Conservation (phyloP, 2,113 vertebrate genomes). For the Tauraco erythrolophus region DNA sequence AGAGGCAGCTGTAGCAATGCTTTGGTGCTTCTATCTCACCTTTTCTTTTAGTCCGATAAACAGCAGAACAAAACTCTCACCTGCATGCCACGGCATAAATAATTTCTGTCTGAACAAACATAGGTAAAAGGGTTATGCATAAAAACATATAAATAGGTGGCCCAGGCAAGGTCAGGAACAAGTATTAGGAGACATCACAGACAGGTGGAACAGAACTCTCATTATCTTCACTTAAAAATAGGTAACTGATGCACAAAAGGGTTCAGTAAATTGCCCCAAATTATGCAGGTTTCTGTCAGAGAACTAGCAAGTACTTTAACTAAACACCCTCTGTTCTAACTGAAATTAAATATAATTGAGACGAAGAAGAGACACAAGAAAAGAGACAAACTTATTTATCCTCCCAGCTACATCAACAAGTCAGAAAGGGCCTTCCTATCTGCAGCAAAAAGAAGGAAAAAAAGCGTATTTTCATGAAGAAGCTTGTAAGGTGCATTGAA, state of each 20-base stretch:
- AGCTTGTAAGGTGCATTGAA: background rate
- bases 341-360: background rate
- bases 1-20: constrained; percentile 12
- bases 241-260: background rate
- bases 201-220: background rate
- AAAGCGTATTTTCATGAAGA: background rate
- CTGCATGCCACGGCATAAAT: background rate
- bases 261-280: background rate
- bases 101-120: background rate
- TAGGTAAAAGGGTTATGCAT: background rate
- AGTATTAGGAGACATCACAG: background rate
- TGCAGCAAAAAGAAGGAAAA: background rate
- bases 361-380: background rate
- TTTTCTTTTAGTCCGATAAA: background rate
- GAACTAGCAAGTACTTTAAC: background rate
- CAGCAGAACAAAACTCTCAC: background rate
- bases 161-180: background rate
- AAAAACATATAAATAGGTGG: background rate
- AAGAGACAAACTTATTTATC: background rate
- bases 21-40: background rate
- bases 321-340: background rate
- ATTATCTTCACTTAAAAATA: constrained; percentile 3
- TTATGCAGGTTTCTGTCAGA: background rate
- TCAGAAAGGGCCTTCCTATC: background rate
- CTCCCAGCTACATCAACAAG: background rate